A percentile compares a stretch with the other conserved stretches of the same genome.
Conservation (phyloP, 2,797 vertebrate genomes). For the Siniperca scherzeri region DNA sequence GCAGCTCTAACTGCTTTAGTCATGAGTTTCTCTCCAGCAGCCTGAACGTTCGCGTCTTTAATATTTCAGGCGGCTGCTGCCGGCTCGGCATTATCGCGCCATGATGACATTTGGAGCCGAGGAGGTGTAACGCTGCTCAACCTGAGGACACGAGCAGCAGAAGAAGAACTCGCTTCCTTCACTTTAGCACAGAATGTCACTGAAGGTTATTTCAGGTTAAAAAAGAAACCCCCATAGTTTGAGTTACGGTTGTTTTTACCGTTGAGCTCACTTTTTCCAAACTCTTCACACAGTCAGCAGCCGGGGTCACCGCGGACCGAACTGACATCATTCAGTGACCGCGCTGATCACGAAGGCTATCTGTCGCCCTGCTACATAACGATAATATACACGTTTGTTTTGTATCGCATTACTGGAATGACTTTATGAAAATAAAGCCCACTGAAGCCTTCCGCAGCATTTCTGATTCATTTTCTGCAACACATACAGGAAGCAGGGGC, state of each 20-base stretch:
- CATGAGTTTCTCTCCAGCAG: conserved; percentile 64
- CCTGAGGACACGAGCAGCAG: conserved; percentile 23
- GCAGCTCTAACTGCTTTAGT: conserved; percentile 68
- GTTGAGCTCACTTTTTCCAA: too few relatives aligned
- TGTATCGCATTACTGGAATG: too few relatives aligned
- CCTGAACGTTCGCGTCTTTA: conserved; percentile 48
- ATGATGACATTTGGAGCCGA: conserved; percentile 67
- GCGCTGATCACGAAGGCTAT: too few relatives aligned
- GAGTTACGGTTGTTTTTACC: not conserved
- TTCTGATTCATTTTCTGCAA: too few relatives aligned
- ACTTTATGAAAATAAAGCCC: too few relatives aligned
- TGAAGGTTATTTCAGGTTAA: conserved; percentile 5
- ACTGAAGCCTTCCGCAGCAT: too few relatives aligned
- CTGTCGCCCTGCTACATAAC: too few relatives aligned
- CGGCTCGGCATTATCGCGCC: conserved; percentile 46
- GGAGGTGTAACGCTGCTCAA: conserved; percentile 61
- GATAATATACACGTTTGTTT: too few relatives aligned
- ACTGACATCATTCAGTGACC: not conserved
- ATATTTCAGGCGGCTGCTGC: conserved; percentile 64
- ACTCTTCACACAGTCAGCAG: not conserved
- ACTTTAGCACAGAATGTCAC: not conserved
- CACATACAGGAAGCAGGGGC: too few relatives aligned
- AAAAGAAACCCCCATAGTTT: not conserved
- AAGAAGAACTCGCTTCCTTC: conserved; percentile 3
- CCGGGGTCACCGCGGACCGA: not conserved